Base-by-base conservation (phyloP, 2,113 vertebrate genomes). In the Notiomystis cincta region DNA sequence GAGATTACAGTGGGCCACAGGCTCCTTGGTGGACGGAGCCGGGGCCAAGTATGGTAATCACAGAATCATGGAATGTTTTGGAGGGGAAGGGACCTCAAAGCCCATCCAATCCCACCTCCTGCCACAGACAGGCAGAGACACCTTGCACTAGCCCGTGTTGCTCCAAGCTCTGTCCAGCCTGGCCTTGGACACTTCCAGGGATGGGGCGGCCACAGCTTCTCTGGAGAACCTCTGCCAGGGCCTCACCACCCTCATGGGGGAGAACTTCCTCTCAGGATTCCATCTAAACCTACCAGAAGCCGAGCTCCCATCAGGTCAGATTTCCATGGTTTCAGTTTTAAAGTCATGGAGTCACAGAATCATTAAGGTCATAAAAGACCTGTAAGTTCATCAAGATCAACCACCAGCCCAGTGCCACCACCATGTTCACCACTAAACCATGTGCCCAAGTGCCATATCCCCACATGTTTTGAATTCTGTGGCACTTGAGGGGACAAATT, bases 141-240 rank as follows among this genome's bases (percentile, higher is more conserved):
- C 51, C 24, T 65, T 31, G 21, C 58, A 40, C 37, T n/a, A 13
- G 1, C 3, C 37, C 28, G 27, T 28, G 7, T 1, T 53, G 20
- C 38, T 40, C 61, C 38, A 38, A 66, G 58, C 37, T 37, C 42
- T 0, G 0, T 50, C 58, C 33, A 66, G 0, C 15, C 19, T 45
- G 28, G 23, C 60, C 7, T 58, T 11, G 60, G 11, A 11, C 37
- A 24, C 13, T 38, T 11, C 45, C 38, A 66, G 45, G 28, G 28
- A 60, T 30, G 15, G 10, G 31, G 19, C 37, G 73, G 58, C 31
- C 60, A 58, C 69, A 82, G 60, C 16, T 53, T 1, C 69, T 75
- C 33, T 38, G 53, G 13, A 4, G 33, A 89, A 0, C 37, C 19
- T 16, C 22, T 37, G 60, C 28, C 37, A 58, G 21, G 30, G 12